Evolutionary conservation across 2,113 vertebrate genomes (phyloP), one percentile per base, ranked within the genome.

Genomic region (Alethe diademata): DNA sequence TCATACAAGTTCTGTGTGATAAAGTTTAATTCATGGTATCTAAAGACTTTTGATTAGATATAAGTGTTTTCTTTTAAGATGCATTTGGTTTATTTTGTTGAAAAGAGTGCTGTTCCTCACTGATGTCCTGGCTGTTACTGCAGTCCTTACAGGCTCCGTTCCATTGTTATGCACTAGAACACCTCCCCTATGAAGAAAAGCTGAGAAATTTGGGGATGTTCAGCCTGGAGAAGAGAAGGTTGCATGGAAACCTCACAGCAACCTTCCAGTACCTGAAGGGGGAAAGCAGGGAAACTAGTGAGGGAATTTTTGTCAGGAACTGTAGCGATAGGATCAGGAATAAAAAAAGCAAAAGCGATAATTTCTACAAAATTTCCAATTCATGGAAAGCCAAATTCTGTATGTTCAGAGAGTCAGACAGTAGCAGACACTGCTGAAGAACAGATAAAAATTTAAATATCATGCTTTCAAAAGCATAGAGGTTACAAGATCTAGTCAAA

Each of bases 401-500:
- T 13, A 75, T 5, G 5, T 42, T 53, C 61, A 54, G 31, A 78
- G 25, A 48, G 16, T 36, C 43, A 36, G 48, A 36, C 14, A 48
- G 11, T 42, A 66, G 45, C 0, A 0, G 56, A 62, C 22, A 58
- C 16, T 1, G 1, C 10, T 66, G 47, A 91, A 47, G 17, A 93
- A 53, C 5, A 74, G 6, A 26, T 20, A 43, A 56, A 70, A 66
- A 56, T 19, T 53, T 14, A 42, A 66, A 51, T 51, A 73, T 31
- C 17, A 29, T 60, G 33, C 9, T 90, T 84, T 51, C 28, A 90
- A 56, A 87, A 80, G 25, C 18, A 61, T 1, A 53, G 42, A 51
- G 61, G 10, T 40, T 62, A 25, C 28, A 80, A 56, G 7, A 78
- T 42, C 14, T 29, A 65, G 15, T 51, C 18, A 4, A 38, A 11